A percentile compares a stretch with the other conserved stretches of the same genome.
phyloP scores from a whole-genome alignment of 1,140 invertebrate species.

The Myzus persicae region DNA sequence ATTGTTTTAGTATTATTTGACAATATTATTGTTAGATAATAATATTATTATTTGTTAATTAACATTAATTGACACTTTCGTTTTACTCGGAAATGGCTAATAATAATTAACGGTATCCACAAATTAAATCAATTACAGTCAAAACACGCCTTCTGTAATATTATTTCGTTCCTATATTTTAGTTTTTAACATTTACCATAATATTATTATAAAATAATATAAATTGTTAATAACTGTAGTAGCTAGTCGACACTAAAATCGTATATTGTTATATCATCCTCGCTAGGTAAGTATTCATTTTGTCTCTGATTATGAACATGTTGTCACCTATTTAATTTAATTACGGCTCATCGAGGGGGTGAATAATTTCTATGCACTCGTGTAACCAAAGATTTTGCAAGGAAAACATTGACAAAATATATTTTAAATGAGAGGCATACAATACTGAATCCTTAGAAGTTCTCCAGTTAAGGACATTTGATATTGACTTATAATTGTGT shows the following conservation, averaged over 20 bases:
- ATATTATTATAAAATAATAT: background rate
- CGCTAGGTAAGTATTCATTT: background rate
- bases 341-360: background rate
- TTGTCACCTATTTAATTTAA: background rate
- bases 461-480: conserved; percentile 31
- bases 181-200: background rate
- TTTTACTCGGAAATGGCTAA: background rate
- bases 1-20: background rate
- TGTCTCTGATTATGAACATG: background rate
- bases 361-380: background rate
- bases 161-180: background rate
- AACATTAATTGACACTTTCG: background rate
- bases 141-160: background rate
- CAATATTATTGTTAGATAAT: background rate
- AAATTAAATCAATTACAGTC: background rate
- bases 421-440: background rate
- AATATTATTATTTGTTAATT: background rate
- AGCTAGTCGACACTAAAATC: background rate
- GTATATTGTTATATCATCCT: background rate
- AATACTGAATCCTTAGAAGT: conserved; percentile 42
- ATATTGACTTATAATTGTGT: conserved; percentile 43
- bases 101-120: background rate
- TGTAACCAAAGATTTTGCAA: conserved; percentile 30
- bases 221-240: background rate
- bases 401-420: background rate